Conservation (phyloP, 1,140 invertebrate genomes). For the Bradysia coprophila region DNA sequence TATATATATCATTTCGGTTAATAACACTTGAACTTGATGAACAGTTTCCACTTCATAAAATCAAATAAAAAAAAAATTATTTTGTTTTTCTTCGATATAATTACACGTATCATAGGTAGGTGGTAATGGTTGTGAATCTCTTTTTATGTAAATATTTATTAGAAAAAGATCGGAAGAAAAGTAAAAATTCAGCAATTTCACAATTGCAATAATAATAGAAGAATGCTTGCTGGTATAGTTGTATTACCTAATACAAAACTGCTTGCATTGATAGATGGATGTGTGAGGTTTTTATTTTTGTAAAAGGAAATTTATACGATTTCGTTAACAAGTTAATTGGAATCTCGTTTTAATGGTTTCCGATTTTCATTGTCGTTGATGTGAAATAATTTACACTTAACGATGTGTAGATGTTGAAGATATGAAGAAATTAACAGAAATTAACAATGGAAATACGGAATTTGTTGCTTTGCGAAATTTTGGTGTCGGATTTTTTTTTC, state of each 20-base stretch:
- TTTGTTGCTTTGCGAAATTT: too few relatives aligned
- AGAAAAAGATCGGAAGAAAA: neutral
- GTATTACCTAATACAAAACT: neutral
- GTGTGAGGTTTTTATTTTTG: too few relatives aligned
- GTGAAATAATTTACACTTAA: too few relatives aligned
- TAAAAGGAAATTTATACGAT: too few relatives aligned
- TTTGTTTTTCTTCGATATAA: neutral
- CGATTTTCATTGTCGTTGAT: too few relatives aligned
- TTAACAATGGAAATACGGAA: too few relatives aligned
- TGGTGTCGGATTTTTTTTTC: too few relatives aligned
- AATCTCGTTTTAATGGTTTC: neutral
- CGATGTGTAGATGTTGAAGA: too few relatives aligned
- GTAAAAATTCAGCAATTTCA: neutral
- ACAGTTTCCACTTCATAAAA: neutral
- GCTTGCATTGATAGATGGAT: neutral
- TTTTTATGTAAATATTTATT: neutral
- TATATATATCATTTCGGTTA: too few relatives aligned
- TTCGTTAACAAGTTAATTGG: too few relatives aligned
- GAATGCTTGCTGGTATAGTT: neutral
- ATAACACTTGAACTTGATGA: too few relatives aligned
- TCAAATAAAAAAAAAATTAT: neutral
- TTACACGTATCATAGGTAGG: neutral
- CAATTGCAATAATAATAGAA: neutral
- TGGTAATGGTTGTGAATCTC: neutral
- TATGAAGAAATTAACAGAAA: too few relatives aligned